Base-by-base conservation (phyloP, 1,140 invertebrate genomes). In the Drosophila parvula region DNA sequence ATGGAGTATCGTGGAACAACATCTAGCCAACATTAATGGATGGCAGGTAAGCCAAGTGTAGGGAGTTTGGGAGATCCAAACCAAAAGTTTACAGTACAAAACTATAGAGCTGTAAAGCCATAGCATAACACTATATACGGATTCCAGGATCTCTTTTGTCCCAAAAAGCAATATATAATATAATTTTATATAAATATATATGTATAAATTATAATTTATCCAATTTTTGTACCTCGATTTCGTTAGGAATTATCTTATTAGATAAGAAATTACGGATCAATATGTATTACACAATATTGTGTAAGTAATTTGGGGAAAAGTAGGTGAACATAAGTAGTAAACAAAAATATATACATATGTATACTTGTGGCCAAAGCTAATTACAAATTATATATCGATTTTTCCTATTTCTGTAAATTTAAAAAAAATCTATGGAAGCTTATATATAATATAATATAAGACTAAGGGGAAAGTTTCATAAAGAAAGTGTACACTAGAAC, bases 191-290 rank as follows among this genome's bases (percentile, higher is more conserved):
- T 41, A 27, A 12, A 16, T 22, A 8, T 12, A 28, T 50, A 68
- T 68, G 45, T 43, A 28, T 34, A 34, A 68, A 68, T 34, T 64
- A 14, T 5, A 64, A 50, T 64, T 64, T 28, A 65, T 65, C 60
- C 45, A 43, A 68, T 65, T 48, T 38, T 32, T 64, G 18, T 41
- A n/a, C 5, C 3, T 16, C 38, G 38, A 47, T 61, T 61, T n/a
- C 12, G 22, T 22, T 67, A 7, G 27, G 28, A 68, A 68, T 16
- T 45, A 53, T 30, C 34, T 44, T 61, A 61, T 61, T 14, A 28
- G 11, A 43, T 30, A 11, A 14, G 10, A 59, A n/a, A 38, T 36
- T 7, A 18, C 4, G 1, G 27, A 44, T 45, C 14, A 27, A 38
- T 44, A 40, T 50, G 36, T 18, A 34, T 34, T 16, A 32, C 28